A percentile compares a stretch with the other conserved stretches of the same genome.
Conservation (phyloP, 2,888 invertebrate genomes). For the Achlya flavicornis region DNA sequence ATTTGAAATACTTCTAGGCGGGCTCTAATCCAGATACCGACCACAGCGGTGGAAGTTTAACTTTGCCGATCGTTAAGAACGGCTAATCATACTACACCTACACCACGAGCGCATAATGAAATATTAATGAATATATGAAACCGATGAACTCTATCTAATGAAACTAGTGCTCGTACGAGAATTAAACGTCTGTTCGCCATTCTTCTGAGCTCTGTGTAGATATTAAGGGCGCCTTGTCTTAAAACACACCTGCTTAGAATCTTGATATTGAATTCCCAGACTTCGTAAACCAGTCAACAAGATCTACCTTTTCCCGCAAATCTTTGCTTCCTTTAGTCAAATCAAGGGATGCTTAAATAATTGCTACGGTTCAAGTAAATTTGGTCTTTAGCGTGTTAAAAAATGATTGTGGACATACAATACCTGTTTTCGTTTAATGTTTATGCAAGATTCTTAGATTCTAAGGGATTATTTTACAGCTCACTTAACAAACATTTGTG, state of each 20-base stretch:
- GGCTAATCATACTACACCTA: too few species aligned
- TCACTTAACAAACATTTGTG: slow-evolving; percentile 15
- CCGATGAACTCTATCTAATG: too few species aligned
- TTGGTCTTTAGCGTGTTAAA: slow-evolving; percentile 53
- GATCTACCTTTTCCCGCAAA: slow-evolving; percentile 56
- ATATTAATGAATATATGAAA: too few species aligned
- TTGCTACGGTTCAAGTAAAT: slow-evolving; percentile 41
- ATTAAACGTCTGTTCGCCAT: slow-evolving; percentile 6
- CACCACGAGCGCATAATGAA: too few species aligned
- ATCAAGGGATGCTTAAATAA: slow-evolving; percentile 31
- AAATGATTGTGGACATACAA: slow-evolving; percentile 50
- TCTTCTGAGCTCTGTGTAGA: slow-evolving; percentile 46
- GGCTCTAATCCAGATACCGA: too few species aligned
- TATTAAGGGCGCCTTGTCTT: slow-evolving; percentile 66
- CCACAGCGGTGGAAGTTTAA: too few species aligned
- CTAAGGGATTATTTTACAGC: slow-evolving; percentile 29
- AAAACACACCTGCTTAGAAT: slow-evolving; percentile 80
- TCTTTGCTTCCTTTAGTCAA: slow-evolving; percentile 41
- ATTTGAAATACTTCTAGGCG: too few species aligned
- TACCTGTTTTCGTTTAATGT: slow-evolving; percentile 38
- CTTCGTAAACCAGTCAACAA: slow-evolving; percentile 59
- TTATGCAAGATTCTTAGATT: slow-evolving; percentile 40
- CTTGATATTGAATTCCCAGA: slow-evolving; percentile 73
- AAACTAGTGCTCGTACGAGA: too few species aligned
- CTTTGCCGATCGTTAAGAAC: too few species aligned